These are phyloP conservation scores for Conchocele bisecta DNA, from an alignment of 2,888 invertebrate species.

Conservation along the genomic window DNA sequence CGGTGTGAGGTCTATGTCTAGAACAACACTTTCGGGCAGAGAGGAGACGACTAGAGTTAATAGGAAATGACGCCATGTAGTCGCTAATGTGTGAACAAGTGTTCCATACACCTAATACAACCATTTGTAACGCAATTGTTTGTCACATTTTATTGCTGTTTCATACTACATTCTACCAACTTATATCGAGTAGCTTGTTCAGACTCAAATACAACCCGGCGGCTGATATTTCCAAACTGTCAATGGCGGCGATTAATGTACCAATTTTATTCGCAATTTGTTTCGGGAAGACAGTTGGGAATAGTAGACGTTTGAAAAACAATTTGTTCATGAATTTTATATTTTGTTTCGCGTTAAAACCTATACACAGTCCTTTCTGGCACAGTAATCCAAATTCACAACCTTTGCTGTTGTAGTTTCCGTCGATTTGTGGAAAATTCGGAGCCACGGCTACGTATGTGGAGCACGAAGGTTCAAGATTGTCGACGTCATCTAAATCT, in stretches of 20 bases:
- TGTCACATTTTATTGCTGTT: too few species aligned
- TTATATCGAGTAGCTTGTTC: too few species aligned
- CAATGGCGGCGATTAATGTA: conserved; percentile 40
- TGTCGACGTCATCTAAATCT: conserved; percentile 79
- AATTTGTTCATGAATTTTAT: conserved; percentile 72
- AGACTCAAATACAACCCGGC: too few species aligned
- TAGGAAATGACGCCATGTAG: too few species aligned
- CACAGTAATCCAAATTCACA: conserved; percentile 68
- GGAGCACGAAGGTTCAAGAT: conserved; percentile 73
- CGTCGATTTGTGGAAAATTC: background rate
- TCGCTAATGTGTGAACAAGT: too few species aligned
- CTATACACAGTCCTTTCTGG: conserved; percentile 71
- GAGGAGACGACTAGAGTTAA: too few species aligned
- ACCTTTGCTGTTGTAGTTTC: background rate
- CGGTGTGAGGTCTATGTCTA: too few species aligned
- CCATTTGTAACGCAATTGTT: too few species aligned
- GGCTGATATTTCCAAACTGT: too few species aligned
- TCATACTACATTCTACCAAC: too few species aligned
- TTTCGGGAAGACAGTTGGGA: conserved; percentile 71
- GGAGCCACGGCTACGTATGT: conserved; percentile 41
- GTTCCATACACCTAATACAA: too few species aligned
- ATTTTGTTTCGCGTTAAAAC: conserved; percentile 76
- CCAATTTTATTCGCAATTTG: conserved; percentile 59
- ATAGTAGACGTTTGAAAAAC: conserved; percentile 71
- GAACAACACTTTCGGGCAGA: too few species aligned